Base-by-base conservation (phyloP, 2,797 vertebrate species). In the Brachyalestes nurse region DNA sequence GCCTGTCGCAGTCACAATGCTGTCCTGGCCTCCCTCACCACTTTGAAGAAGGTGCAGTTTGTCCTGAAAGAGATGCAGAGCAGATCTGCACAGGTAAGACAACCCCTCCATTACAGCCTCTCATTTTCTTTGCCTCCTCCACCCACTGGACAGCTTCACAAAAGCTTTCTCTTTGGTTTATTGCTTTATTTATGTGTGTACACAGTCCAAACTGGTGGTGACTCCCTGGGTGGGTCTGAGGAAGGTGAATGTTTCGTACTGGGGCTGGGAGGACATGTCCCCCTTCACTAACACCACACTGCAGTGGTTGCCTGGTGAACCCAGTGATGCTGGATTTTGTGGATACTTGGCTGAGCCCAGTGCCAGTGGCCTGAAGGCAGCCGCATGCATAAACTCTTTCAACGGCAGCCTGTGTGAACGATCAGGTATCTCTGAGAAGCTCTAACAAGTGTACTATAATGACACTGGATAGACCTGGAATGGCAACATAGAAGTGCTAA, bases 261-360 rank as follows among this genome's bases (percentile, higher is more conserved):
- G 98, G 98, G 97, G 97, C 91, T 99, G 98, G 98, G 98, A 99
- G 84, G 98, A 99, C 89, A 98, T 98, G 97, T 98, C 97, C 0
- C 96, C 98, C 7, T 99, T 99, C 90, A 97, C 96, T 62, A 99
- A 99, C 94, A 96, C 93, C 81, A 94, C 93, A 0, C 91, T 99
- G 23, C 95, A 96, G 90, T 99, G 98, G 98, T 93, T 97, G 67
- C 95, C 95, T 0, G 93, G 90, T 0, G 98, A 99, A 85, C 98
- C 98, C 0, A 99, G 97, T 0, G 98, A 97, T 8, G 97, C 97
- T 2, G 98, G 98, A 0, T 99, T 99, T 86, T 99, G 98, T 16
- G 96, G 96, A 0, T 98, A 98, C 86, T 90, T 99, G 80, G 96
- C 97, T 0, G 97, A 98, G 78, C 95, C 97, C 4, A 94, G 82